Evolutionary conservation across 2,888 invertebrate genomes (phyloP).

Genomic region (Linnaemya tessellans): DNA sequence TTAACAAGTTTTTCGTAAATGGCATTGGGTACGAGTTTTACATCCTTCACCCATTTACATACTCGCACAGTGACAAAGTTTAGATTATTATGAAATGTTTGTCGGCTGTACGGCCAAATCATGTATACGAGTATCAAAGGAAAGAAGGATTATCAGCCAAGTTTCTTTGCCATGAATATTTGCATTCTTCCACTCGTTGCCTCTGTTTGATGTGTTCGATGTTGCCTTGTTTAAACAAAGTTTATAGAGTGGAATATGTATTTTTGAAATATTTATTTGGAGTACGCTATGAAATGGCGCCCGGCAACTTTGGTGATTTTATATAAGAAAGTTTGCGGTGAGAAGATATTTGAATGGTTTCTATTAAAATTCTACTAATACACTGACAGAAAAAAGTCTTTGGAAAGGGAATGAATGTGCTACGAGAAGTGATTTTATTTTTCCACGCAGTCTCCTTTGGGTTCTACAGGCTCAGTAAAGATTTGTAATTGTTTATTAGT

Average conservation of each 20-base stretch:
- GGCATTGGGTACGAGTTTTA: constrained; percentile 26
- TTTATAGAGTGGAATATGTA: constrained; percentile 7
- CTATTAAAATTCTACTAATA: no score
- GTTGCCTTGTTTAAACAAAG: constrained; percentile 14
- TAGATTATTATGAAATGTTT: background rate
- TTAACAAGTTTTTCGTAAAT: constrained; percentile 47
- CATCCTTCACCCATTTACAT: constrained; percentile 58
- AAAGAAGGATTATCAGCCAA: background rate
- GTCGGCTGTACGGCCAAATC: background rate
- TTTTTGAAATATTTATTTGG: constrained; percentile 8
- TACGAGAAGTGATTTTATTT: no score
- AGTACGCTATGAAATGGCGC: no score
- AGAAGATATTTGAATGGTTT: no score
- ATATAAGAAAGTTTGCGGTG: no score
- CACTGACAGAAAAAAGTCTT: no score
- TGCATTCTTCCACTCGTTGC: constrained; percentile 34
- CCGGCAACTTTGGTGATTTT: no score
- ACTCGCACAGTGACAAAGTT: constrained; percentile 4
- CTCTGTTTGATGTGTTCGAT: background rate
- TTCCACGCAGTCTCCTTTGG: no score
- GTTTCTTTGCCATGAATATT: constrained; percentile 24
- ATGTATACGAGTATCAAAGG: no score
- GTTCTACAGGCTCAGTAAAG: no score
- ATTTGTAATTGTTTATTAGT: no score
- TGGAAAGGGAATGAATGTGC: no score